Base-by-base conservation (phyloP, 2,888 invertebrate genomes). In the Hipparchia semele region DNA sequence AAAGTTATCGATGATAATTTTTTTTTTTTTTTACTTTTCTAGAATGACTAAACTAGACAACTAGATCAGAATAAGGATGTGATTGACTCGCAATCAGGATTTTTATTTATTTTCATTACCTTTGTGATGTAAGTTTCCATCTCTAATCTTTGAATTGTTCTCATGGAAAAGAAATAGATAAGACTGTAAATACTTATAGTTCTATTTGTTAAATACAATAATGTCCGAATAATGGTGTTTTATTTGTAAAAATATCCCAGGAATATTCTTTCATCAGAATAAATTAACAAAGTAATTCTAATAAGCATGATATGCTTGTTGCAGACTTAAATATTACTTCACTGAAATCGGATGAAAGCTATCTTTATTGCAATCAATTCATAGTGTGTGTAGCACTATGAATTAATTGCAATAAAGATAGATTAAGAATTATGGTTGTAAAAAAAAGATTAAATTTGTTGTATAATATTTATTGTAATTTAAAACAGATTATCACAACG, bases 401-500 rank as follows among this genome's bases (percentile, higher is more conserved):
- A 23, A 23, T 23, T 39, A 5, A 39, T 39, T 4, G 39, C 39
- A 39, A 39, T 39, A 39, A 5, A 39, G 39, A 39, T 39, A 23
- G 23, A 23, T 23, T 53, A 66, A 10, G 39, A 45, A 54, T 49
- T 67, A 60, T 60, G 68, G 70, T 13, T 23, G 6, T 10, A 83
- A 81, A 79, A 79, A 80, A 84, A 81, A 77, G 71, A 69, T 62
- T 49, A 46, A 70, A 68, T 39, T 82, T 79, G 80, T 84, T 90
- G 90, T 92, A 92, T 92, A 91, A 87, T 90, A 88, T 90, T 90
- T 90, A 90, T 79, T 90, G 87, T 92, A 92, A 91, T 92, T 91
- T 90, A 90, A 94, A 94, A 93, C 91, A 89, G 91, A 92, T 93
- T 94, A 94, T 94, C 94, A 94, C 94, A 94, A 94, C 92, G 92